phyloP scores from a whole-genome alignment of 1,140 invertebrate genomes.

The Polyergus mexicanus region DNA sequence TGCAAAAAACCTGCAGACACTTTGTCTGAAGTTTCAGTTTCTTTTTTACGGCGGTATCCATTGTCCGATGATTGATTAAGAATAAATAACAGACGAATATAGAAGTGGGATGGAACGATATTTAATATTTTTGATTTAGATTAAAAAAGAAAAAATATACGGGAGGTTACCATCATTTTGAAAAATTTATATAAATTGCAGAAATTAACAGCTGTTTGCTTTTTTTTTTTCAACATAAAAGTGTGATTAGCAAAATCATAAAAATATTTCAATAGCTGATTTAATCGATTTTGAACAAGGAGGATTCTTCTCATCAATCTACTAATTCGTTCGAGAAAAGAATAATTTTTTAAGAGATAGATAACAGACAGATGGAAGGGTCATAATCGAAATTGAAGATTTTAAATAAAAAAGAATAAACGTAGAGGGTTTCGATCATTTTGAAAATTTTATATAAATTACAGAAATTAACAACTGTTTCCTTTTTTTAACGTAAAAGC shows the following conservation, averaged over 20 bases:
- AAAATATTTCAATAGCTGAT: neutral
- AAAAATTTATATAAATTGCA: neutral
- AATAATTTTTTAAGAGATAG: no score
- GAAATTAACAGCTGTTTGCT: neutral
- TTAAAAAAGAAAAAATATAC: neutral
- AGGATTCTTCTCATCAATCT: no score
- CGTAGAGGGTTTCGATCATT: neutral
- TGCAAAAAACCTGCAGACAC: no score
- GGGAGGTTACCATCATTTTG: neutral
- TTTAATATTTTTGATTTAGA: neutral
- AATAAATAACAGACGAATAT: neutral
- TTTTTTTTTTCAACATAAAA: neutral
- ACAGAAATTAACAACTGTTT: no score
- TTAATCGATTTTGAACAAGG: neutral
- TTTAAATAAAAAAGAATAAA: neutral
- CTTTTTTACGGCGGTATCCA: no score
- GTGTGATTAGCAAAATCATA: neutral
- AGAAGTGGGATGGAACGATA: neutral
- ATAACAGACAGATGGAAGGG: no score
- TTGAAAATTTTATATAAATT: no score
- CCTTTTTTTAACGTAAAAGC: no score
- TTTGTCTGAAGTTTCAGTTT: no score
- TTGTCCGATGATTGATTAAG: neutral
- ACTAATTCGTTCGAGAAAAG: neutral
- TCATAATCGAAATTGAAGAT: no score